Evolutionary conservation across 2,113 vertebrate genomes (phyloP), one percentile per base, ranked within the genome.

Genomic region (Clarias macrocephalus): DNA sequence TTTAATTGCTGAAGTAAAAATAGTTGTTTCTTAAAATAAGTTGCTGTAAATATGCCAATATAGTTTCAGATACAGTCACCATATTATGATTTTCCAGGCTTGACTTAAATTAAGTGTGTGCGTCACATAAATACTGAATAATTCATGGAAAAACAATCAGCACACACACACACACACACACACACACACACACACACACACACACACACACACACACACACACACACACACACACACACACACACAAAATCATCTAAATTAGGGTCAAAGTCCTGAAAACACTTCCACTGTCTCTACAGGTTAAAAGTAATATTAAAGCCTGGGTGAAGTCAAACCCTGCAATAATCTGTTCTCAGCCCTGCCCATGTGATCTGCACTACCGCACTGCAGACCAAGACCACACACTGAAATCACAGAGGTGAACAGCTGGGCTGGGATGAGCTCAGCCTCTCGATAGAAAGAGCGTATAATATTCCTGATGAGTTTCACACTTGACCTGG

Each of bases 321-420:
- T 79, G 75, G 6, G 25, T 16, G n/a, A 7, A 80, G 28, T 12
- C 48, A 85, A 28, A 60, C 25, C 5, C 5, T 13, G 30, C 21
- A 28, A 42, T 25, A 84, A n/a, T 28, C 25, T 30, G 3, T 68
- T 83, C 63, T 68, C 63, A 83, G 62, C 63, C 65, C 76, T 86
- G 25, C 60, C 75, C 54, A 28, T 80, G 81, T 63, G 59, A 79
- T 62, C 86, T 76, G 70, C 28, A 66, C 66, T 33, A 28, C 18
- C 19, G 11, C 13, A 1, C 28, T 54, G 25, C 63, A 85, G 89
- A 87, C 89, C 88, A 86, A 48, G 48, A 48, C 48, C 89, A 88
- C 89, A 90, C 87, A 87, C 85, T 73, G 33, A 88, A 52, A 57
- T 65, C 80, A 86, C 88, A 89, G 80, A 68, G 62, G 21, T 33